phyloP scores from a whole-genome alignment of 1,140 invertebrate genomes.

The Archivesica marissinica region DNA sequence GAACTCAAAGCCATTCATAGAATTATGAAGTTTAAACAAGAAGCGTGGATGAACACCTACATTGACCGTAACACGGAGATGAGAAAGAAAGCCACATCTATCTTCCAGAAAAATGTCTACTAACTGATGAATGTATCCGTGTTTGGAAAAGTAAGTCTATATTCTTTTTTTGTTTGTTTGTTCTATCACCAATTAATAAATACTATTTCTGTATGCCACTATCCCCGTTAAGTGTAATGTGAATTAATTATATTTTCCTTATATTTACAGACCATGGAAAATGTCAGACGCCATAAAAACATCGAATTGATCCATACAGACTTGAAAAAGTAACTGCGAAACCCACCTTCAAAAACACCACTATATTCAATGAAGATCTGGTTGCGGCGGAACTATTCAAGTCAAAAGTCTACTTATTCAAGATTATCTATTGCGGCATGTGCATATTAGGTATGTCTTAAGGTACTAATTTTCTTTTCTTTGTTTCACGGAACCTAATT shows the following conservation, averaged over 20 bases:
- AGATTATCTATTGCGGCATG: conserved; percentile 73
- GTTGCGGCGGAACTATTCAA: conserved; percentile 65
- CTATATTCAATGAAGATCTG: conserved; percentile 78
- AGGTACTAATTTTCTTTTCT: too few relatives aligned
- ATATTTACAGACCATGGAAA: conserved; percentile 37
- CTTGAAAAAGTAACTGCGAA: conserved; percentile 74
- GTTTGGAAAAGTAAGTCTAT: too few relatives aligned
- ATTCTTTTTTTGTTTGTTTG: too few relatives aligned
- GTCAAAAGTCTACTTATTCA: conserved; percentile 61
- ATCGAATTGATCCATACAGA: conserved; percentile 36
- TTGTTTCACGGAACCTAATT: too few relatives aligned
- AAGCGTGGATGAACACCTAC: conserved; percentile 54
- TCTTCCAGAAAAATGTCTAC: conserved; percentile 84
- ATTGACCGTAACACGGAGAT: conserved; percentile 70
- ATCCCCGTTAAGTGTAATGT: too few relatives aligned
- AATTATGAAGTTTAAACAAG: conserved; percentile 54
- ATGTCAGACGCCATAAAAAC: conserved; percentile 21
- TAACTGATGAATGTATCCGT: too few relatives aligned
- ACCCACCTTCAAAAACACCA: conserved; percentile 77
- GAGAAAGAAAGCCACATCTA: conserved; percentile 78
- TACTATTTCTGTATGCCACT: too few relatives aligned
- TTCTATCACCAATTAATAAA: too few relatives aligned
- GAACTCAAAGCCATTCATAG: conserved; percentile 62
- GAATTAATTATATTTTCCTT: too few relatives aligned
- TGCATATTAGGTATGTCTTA: too few relatives aligned